These are phyloP conservation scores for Xenopus tropicalis DNA, from an alignment of 2,113 vertebrate genomes.

Conservation along the genomic window DNA sequence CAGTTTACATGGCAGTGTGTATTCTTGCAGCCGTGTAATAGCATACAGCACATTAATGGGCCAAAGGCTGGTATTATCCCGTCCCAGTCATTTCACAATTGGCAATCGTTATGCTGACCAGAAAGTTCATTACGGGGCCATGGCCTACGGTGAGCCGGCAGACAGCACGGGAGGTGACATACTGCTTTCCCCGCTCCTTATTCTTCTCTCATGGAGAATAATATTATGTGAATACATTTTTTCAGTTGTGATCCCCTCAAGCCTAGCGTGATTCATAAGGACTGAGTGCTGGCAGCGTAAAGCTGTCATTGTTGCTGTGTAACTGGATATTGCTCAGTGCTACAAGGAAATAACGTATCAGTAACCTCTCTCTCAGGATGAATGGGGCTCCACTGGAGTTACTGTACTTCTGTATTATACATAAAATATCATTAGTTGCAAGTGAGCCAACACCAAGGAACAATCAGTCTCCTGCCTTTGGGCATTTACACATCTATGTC, in stretches of 20 bases:
- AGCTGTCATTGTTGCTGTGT: slow-evolving; percentile 19
- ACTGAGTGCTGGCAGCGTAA: slow-evolving; percentile 21
- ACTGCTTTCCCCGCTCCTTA: neutral
- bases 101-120: too few species aligned
- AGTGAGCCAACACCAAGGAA: slow-evolving; percentile 36
- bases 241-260: slow-evolving; percentile 18
- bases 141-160: too few species aligned
- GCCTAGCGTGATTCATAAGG: slow-evolving; percentile 30
- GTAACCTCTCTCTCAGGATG: slow-evolving; percentile 44
- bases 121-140: too few species aligned
- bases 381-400: slow-evolving; percentile 39
- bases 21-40: neutral
- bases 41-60: neutral
- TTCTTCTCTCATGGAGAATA: slow-evolving; percentile 18
- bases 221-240: slow-evolving; percentile 24
- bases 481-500: too few species aligned
- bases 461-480: too few species aligned
- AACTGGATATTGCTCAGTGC: slow-evolving; percentile 20
- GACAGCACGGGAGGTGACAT: neutral
- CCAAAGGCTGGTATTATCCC: neutral
- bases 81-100: too few species aligned
- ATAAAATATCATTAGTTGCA: slow-evolving; percentile 17
- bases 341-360: slow-evolving; percentile 17
- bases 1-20: neutral
- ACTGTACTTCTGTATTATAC: slow-evolving; percentile 31